Conservation (phyloP, 2,797 vertebrate species). For the Microchirus variegatus region DNA sequence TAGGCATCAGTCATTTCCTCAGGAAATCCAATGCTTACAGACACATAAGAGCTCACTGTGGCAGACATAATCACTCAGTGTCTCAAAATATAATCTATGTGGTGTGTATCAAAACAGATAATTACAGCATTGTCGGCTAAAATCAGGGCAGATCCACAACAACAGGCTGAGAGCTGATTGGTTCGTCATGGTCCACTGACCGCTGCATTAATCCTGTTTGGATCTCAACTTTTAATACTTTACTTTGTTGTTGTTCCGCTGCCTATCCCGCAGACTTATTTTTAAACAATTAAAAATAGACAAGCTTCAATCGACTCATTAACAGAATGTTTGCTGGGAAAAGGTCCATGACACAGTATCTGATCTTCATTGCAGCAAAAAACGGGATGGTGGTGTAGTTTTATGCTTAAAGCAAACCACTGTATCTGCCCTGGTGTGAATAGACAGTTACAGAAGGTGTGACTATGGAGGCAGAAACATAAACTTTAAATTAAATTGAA, state of each 20-base stretch:
- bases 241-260: background rate
- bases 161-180: background rate
- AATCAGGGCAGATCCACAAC: background rate
- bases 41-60: conserved; percentile 1
- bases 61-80: background rate
- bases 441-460: too few relatives aligned
- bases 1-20: conserved; percentile 32
- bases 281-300: background rate
- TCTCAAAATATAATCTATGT: background rate
- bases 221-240: too few relatives aligned
- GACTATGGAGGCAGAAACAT: too few relatives aligned
- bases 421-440: too few relatives aligned
- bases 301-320: too few relatives aligned
- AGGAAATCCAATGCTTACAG: conserved; percentile 19
- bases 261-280: background rate
- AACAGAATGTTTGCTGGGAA: too few relatives aligned
- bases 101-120: conserved; percentile 2
- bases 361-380: too few relatives aligned
- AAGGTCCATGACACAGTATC: too few relatives aligned
- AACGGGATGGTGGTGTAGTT: too few relatives aligned
- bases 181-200: background rate
- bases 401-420: too few relatives aligned
- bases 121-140: background rate
- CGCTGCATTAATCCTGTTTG: background rate
- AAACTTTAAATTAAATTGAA: too few relatives aligned